Conservation (phyloP, 2,888 invertebrate genomes). For the Acleris holmiana region DNA sequence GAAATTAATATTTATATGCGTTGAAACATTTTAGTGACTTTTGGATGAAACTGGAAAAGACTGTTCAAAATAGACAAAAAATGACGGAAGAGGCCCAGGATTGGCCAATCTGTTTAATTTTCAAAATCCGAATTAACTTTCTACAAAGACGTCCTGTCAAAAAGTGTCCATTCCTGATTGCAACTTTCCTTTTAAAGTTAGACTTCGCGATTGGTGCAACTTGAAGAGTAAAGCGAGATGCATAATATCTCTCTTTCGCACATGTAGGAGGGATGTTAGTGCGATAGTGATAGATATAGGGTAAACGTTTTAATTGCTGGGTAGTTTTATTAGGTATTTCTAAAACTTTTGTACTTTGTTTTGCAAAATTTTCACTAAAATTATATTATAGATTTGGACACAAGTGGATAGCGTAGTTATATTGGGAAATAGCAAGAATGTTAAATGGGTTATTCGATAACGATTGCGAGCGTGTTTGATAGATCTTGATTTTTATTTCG, state of each 20-base stretch:
- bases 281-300: conserved; percentile 81
- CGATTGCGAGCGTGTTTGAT: conserved; percentile 33
- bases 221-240: conserved; percentile 50
- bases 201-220: conserved; percentile 68
- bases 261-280: conserved; percentile 63
- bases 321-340: conserved; percentile 81
- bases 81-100: neutral
- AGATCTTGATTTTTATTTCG: conserved; percentile 1
- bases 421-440: conserved; percentile 64
- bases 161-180: conserved; percentile 58
- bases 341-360: conserved; percentile 84
- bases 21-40: neutral
- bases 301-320: conserved; percentile 77
- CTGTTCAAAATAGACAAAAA: neutral
- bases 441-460: conserved; percentile 55
- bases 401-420: conserved; percentile 66
- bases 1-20: neutral
- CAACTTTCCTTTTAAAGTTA: conserved; percentile 49
- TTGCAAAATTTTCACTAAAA: conserved; percentile 84
- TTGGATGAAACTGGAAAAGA: conserved; percentile 25
- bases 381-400: conserved; percentile 77
- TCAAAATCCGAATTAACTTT: conserved; percentile 32
- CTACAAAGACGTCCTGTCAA: conserved; percentile 20
- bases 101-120: conserved; percentile 7
- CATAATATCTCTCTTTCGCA: conserved; percentile 60